A percentile compares a stretch with the other conserved stretches of the same genome.
These are phyloP conservation scores for Colossoma macropomum DNA, from an alignment of 2,113 vertebrate genomes.

Conservation along the genomic window DNA sequence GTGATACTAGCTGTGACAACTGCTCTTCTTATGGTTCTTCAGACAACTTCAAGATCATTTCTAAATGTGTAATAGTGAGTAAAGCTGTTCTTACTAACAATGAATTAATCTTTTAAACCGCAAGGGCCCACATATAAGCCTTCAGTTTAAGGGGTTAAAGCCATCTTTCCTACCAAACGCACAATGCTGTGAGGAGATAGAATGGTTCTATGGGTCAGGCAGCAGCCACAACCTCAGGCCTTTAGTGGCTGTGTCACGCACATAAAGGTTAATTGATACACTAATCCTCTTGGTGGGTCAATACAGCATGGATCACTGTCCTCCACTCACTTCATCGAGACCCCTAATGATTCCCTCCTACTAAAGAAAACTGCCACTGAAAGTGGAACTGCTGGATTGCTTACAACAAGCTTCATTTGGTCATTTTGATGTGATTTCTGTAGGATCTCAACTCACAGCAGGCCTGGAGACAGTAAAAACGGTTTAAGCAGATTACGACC, in stretches of 20 bases:
- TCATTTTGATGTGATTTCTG: background rate
- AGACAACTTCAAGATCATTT: background rate
- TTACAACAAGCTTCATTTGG: background rate
- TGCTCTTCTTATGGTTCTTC: background rate
- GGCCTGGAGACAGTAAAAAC: background rate
- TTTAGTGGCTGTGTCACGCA: constrained; percentile 44
- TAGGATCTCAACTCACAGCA: background rate
- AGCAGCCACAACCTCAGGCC: constrained; percentile 36
- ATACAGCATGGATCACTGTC: constrained; percentile 41
- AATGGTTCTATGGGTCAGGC: background rate
- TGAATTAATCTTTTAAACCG: no score
- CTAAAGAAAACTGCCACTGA: background rate
- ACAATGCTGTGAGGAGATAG: background rate
- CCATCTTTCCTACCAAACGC: background rate
- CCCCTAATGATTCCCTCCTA: constrained; percentile 30
- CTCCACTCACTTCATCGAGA: constrained; percentile 3
- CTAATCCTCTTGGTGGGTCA: constrained; percentile 43
- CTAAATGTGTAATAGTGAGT: background rate
- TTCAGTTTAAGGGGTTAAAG: background rate
- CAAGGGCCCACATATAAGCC: no score
- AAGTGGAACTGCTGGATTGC: background rate
- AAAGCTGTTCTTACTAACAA: background rate
- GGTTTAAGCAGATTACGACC: no score
- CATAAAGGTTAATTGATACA: constrained; percentile 53
- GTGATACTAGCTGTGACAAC: background rate